Conservation (phyloP, 2,797 vertebrate genomes). For the Lagocephalus sceleratus region DNA sequence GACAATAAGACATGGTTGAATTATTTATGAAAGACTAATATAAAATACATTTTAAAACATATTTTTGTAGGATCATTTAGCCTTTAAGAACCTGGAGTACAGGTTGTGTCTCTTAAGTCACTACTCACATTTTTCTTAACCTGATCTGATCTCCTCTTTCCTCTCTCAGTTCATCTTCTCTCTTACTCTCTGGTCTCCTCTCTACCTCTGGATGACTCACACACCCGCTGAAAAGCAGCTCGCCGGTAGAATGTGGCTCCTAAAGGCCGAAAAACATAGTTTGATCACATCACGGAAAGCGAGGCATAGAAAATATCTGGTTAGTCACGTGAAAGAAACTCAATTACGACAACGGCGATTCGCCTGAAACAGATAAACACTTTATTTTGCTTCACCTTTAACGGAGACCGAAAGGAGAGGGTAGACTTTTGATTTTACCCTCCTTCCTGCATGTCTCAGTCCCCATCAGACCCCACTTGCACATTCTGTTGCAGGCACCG, state of each 20-base stretch:
- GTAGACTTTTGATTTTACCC: constrained; percentile 42
- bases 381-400: constrained; percentile 70
- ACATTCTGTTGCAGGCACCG: constrained; percentile 76
- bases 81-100: background rate
- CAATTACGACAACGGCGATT: constrained; percentile 30
- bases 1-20: background rate
- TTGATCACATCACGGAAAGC: background rate
- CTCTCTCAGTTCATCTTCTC: constrained; percentile 21
- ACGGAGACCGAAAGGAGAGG: constrained; percentile 59
- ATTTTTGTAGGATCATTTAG: background rate
- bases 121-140: constrained; percentile 13
- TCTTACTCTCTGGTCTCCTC: constrained; percentile 18
- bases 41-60: background rate
- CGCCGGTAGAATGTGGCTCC: constrained; percentile 19
- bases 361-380: constrained; percentile 76
- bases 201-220: constrained; percentile 21
- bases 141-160: constrained; percentile 8
- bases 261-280: constrained; percentile 23
- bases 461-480: constrained; percentile 50
- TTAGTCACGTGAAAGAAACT: constrained; percentile 23
- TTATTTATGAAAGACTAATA: background rate
- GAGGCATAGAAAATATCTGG: background rate
- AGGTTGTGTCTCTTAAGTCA: constrained; percentile 8
- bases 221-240: constrained; percentile 33
- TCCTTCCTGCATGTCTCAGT: constrained; percentile 57